phyloP scores from a whole-genome alignment of 2,797 vertebrate species.

The Semaprochilodus insignis region DNA sequence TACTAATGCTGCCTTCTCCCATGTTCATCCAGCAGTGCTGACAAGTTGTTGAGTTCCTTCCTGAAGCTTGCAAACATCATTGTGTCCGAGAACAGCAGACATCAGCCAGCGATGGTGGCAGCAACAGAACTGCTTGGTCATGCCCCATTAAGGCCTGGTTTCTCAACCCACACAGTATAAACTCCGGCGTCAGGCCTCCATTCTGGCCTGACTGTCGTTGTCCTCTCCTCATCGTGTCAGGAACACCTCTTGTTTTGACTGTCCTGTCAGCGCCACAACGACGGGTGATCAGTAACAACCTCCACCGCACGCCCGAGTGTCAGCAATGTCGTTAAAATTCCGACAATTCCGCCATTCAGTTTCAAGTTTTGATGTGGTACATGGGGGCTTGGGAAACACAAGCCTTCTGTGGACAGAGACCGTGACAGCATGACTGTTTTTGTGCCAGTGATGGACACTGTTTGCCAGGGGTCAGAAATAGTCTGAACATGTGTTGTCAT shows the following conservation, averaged over 20 bases:
- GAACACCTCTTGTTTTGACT: slow-evolving; percentile 61
- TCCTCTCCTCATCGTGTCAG: slow-evolving; percentile 56
- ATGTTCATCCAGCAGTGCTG: not conserved
- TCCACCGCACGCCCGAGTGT: slow-evolving; percentile 64
- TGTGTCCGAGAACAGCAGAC: not conserved
- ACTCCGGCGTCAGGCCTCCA: slow-evolving; percentile 4
- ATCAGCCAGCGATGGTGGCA: not conserved
- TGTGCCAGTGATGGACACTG: slow-evolving; percentile 54
- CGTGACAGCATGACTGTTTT: slow-evolving; percentile 58
- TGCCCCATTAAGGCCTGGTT: slow-evolving; percentile 30
- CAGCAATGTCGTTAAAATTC: slow-evolving; percentile 67
- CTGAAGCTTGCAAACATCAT: not conserved
- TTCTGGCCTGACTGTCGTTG: slow-evolving; percentile 24
- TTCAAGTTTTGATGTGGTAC: slow-evolving; percentile 65
- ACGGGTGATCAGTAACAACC: slow-evolving; percentile 63
- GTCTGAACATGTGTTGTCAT: slow-evolving; percentile 5
- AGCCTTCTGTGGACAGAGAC: slow-evolving; percentile 56
- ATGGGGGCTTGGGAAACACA: slow-evolving; percentile 53
- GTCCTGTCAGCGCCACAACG: slow-evolving; percentile 55
- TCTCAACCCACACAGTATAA: slow-evolving; percentile 9
- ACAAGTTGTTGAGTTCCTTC: not conserved
- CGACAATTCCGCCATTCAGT: slow-evolving; percentile 40
- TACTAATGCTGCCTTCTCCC: too few species aligned
- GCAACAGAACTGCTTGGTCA: not conserved
- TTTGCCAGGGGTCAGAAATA: slow-evolving; percentile 57